Base-by-base conservation (phyloP, 2,888 invertebrate genomes). In the Miltochrista miniata region DNA sequence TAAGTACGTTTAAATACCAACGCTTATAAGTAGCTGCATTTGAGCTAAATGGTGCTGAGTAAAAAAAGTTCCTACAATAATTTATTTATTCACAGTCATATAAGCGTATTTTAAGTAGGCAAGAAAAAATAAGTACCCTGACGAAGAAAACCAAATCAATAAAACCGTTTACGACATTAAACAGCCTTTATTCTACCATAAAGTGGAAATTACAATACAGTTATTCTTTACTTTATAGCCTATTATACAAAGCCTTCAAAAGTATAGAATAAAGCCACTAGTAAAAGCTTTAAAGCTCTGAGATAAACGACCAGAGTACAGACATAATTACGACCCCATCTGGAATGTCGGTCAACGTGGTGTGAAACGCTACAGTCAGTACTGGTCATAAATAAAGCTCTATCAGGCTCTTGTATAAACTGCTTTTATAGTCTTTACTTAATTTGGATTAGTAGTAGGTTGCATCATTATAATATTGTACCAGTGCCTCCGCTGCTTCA, bases 241-340 rank as follows among this genome's bases (percentile, higher is more conserved):
- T 14, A 40, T 47, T 40, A 29, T 15, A 48, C 8, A 42, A 37
- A 48, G 36, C 37, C 5, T 42, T 37, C 37, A 31, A 48, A 46
- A 34, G 33, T 46, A 29, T 14, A 29, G 18, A 40, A 46, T 41
- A 34, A 39, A 39, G 14, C 13, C 24, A 9, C 10, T 43, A 43
- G 29, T 33, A n/a, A 35, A 37, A 36, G 36, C 38, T 14, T 43
- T 7, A 45, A 40, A 36, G 24, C 14, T n/a, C 1, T 31, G 31
- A 41, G 30, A 50, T 50, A 29, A 15, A 39, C 30, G 36, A n/a
- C 12, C 15, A 24, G 9, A 12, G 37, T 14, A n/a, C 41, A 36
- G 12, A 42, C 13, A 36, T 51, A 41, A 51, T 37, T 40, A 45
- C 18, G 45, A 31, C 35, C 31, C 31, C 37, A 15, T 50, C 37